Base-by-base conservation (phyloP, 1,140 invertebrate species). In the Homarus americanus region DNA sequence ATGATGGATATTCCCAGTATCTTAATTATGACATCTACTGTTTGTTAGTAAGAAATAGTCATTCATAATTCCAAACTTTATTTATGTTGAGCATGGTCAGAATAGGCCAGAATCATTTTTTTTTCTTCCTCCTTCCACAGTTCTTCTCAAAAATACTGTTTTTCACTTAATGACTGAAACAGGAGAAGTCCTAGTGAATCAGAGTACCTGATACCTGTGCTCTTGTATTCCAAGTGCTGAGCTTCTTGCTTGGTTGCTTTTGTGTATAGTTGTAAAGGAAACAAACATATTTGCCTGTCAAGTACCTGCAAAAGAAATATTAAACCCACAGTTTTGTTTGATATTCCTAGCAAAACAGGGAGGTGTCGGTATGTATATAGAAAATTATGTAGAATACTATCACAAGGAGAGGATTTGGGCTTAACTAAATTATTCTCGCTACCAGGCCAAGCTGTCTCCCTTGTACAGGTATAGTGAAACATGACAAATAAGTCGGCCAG, bases 151-250 rank as follows among this genome's bases (percentile, higher is more conserved):
- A 32, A 28, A 4, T 32, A 34, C 10, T 79, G n/a, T 44, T 79
- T 44, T 28, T 41, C 28, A 15, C 44, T 20, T 24, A 79, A 28
- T 49, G 38, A n/a, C 10, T 40, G n/a, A 32, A 78, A 44, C 10
- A 44, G 15, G 44, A 49, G 53, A 69, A 69, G 63, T 69, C 63
- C 63, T 69, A 79, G 40, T 79, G 40, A 79, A 79, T 79, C 76
- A 44, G 76, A 79, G 76, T 79, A 79, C 76, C 76, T 79, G 76
- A 79, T 79, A 49, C 28, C 76, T 79, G 76, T 79, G 76, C 76
- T 79, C 76, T 79, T 79, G 76, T 41, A 44, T 79, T 41, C 41
- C 44, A 44, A 44, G 44, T 79, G 76, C 44, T 44, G 24, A 79
- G 76, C 76, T 79, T 38, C 24, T 41, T 44, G 44, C 44, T 79